Percentiles rank a stretch among this genome's conserved stretches.
These are phyloP conservation scores for Cephus pulcher DNA, from an alignment of 2,888 invertebrate species.

Conservation along the genomic window DNA sequence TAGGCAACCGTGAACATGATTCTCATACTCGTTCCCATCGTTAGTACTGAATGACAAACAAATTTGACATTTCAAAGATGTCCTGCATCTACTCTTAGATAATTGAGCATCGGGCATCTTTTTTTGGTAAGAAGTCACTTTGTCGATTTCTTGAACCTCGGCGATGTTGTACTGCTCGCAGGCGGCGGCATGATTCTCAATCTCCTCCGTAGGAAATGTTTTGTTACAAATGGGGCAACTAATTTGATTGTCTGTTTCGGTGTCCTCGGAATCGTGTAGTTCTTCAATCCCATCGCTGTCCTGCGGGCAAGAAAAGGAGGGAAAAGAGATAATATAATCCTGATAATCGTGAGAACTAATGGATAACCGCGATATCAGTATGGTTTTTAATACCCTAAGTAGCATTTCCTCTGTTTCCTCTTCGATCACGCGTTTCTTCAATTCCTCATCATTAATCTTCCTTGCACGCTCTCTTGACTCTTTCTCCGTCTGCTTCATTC, in stretches of 20 bases:
- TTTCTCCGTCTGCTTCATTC: not conserved
- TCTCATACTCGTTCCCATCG: constrained; percentile 36
- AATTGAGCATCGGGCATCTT: not conserved
- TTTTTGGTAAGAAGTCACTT: not conserved
- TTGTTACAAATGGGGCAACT: constrained; percentile 54
- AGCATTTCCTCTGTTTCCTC: not conserved
- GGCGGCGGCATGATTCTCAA: constrained; percentile 49
- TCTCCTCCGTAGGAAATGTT: constrained; percentile 37
- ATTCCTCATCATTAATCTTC: constrained; percentile 12
- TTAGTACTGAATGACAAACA: constrained; percentile 41
- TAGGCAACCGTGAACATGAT: constrained; percentile 43
- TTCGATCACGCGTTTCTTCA: constrained; percentile 13
- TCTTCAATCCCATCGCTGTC: not conserved
- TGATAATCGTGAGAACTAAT: not conserved
- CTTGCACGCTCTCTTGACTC: constrained; percentile 4
- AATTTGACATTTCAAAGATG: constrained; percentile 34
- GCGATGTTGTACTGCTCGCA: constrained; percentile 43
- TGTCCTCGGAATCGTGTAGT: not conserved
- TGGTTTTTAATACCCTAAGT: not conserved
- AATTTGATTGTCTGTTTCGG: not conserved
- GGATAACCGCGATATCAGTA: not conserved
- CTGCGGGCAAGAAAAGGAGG: not conserved
- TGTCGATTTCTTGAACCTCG: not conserved
- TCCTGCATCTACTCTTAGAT: not conserved
- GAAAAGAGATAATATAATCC: not conserved